A percentile compares a stretch with the other conserved stretches of the same genome.
phyloP scores from a whole-genome alignment of 1,140 invertebrate species.

The Drosophila bocqueti region DNA sequence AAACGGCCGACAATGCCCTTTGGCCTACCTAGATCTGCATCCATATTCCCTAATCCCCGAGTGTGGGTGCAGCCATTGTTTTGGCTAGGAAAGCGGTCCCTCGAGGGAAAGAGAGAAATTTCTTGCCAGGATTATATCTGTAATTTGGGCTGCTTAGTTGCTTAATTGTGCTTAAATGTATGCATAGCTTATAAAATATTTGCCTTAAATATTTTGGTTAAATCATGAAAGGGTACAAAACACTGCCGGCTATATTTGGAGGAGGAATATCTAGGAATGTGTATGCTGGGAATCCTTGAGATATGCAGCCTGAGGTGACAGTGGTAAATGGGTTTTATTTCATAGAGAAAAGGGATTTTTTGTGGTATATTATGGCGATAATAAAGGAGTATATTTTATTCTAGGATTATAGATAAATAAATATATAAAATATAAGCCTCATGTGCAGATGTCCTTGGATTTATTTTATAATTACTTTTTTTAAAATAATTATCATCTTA shows the following conservation, averaged over 20 bases:
- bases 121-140: constrained; percentile 65
- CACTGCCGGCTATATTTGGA: constrained; percentile 6
- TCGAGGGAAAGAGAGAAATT: constrained; percentile 1
- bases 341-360: neutral
- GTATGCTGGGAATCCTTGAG: neutral
- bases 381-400: neutral
- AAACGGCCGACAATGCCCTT: constrained; percentile 45
- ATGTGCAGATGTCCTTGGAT: neutral
- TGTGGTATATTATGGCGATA: neutral
- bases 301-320: neutral
- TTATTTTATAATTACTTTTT: neutral
- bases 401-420: no score
- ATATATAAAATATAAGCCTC: neutral
- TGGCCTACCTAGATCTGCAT: constrained; percentile 54
- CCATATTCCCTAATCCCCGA: constrained; percentile 8
- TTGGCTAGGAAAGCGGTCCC: constrained; percentile 16
- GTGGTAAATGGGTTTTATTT: constrained; percentile 5
- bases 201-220: constrained; percentile 81
- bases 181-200: constrained; percentile 78
- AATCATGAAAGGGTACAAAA: constrained; percentile 68
- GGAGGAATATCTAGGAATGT: neutral
- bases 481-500: constrained; percentile 5
- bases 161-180: constrained; percentile 80
- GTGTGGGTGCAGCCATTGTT: constrained; percentile 37
- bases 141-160: constrained; percentile 74